Percentiles rank a stretch among this genome's conserved stretches.
phyloP scores from a whole-genome alignment of 2,888 invertebrate species.

The Leptopilina syphax region DNA sequence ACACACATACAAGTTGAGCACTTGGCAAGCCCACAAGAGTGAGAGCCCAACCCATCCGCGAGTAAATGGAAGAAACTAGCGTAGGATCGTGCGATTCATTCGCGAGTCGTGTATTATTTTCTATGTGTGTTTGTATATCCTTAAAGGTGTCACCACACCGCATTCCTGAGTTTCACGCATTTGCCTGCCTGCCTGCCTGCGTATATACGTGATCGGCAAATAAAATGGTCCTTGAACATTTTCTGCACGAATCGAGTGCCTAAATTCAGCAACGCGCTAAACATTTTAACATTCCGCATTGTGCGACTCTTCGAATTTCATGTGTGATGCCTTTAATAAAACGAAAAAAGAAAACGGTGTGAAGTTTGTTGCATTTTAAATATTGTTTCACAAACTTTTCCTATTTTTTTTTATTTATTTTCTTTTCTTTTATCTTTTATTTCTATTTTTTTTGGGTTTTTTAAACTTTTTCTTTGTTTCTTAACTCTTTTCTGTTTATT shows the following conservation, averaged over 20 bases:
- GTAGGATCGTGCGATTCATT: slow-evolving; percentile 46
- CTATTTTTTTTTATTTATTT: not conserved
- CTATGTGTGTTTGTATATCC: slow-evolving; percentile 5
- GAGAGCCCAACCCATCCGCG: slow-evolving; percentile 51
- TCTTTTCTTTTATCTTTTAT: not conserved
- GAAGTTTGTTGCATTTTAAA: not conserved
- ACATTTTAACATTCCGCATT: slow-evolving; percentile 3
- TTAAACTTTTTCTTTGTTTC: no score
- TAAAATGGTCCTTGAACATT: slow-evolving; percentile 26
- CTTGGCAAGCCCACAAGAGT: slow-evolving; percentile 47
- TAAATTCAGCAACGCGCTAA: not conserved
- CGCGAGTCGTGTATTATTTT: slow-evolving; percentile 28
- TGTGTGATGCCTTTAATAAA: not conserved
- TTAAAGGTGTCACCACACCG: slow-evolving; percentile 39
- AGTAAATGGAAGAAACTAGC: slow-evolving; percentile 47
- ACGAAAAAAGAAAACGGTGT: not conserved
- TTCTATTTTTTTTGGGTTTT: no score
- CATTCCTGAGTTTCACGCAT: slow-evolving; percentile 28
- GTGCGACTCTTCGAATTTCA: slow-evolving; percentile 2
- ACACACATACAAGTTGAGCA: slow-evolving; percentile 30
- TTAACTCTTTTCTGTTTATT: not conserved
- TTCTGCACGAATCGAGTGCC: slow-evolving; percentile 16
- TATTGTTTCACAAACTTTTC: not conserved
- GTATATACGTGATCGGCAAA: slow-evolving; percentile 29
- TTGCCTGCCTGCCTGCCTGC: not conserved